Evolutionary conservation across 2,797 vertebrate species (phyloP).

Genomic region (Melanotaenia pygmaea): DNA sequence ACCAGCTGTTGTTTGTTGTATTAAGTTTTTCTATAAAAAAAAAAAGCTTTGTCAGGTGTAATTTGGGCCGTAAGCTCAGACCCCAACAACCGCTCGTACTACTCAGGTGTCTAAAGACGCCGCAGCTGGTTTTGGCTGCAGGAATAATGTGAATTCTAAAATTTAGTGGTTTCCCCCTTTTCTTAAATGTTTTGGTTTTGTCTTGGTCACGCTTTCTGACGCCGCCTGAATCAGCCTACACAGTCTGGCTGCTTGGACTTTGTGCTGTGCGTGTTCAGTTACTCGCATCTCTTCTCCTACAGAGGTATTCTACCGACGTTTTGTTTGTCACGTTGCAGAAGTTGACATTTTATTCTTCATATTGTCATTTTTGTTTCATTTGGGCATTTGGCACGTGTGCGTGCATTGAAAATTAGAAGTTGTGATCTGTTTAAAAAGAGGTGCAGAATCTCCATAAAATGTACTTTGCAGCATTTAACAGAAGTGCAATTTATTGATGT

Average conservation of each 20-base stretch:
- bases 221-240: conserved; percentile 7
- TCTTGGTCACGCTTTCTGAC: neutral
- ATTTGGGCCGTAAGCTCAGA: neutral
- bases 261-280: conserved; percentile 60
- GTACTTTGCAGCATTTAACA: conserved; percentile 28
- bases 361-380: neutral
- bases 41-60: neutral
- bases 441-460: conserved; percentile 21
- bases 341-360: neutral
- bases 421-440: conserved; percentile 19
- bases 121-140: conserved; percentile 16
- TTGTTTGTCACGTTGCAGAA: conserved; percentile 20
- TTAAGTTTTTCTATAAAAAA: neutral
- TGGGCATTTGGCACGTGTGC: neutral
- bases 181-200: neutral
- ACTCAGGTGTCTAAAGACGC: neutral
- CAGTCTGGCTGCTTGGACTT: conserved; percentile 52
- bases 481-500: conserved; percentile 3
- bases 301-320: conserved; percentile 37
- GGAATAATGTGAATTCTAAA: conserved; percentile 25
- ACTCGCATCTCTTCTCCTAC: conserved; percentile 15
- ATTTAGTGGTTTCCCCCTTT: conserved; percentile 34
- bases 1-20: neutral
- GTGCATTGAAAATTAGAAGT: neutral
- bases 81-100: neutral